These are phyloP conservation scores for Calliphora vomitoria DNA, from an alignment of 2,888 invertebrate genomes.

Conservation along the genomic window DNA sequence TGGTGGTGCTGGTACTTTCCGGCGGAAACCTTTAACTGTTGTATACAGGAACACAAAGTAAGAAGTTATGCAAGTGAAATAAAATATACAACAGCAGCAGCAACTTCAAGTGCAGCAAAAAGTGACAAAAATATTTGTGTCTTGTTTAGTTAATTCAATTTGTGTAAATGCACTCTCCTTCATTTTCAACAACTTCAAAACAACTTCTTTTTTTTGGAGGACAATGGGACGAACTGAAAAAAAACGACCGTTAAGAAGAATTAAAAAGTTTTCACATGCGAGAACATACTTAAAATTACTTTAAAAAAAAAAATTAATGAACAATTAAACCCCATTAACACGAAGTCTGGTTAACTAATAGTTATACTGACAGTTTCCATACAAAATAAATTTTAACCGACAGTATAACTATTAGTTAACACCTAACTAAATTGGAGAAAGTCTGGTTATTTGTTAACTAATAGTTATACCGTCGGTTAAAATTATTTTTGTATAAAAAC, in stretches of 20 bases:
- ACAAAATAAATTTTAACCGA: too few relatives aligned
- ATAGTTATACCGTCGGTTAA: too few relatives aligned
- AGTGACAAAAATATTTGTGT: constrained; percentile 58
- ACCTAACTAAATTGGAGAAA: too few relatives aligned
- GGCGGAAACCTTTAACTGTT: constrained; percentile 50
- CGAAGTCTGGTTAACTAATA: too few relatives aligned
- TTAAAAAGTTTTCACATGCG: neutral
- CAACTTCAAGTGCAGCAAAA: constrained; percentile 24
- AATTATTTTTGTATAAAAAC: too few relatives aligned
- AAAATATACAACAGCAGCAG: constrained; percentile 12
- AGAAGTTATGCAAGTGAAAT: constrained; percentile 14
- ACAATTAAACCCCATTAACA: too few relatives aligned
- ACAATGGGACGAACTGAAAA: neutral
- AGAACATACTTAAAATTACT: neutral
- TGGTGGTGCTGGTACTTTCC: constrained; percentile 25
- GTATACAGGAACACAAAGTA: constrained; percentile 19
- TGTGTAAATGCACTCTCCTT: constrained; percentile 38
- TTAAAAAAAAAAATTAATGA: too few relatives aligned
- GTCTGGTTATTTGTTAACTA: too few relatives aligned
- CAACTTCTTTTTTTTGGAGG: neutral
- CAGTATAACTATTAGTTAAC: too few relatives aligned
- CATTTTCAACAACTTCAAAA: constrained; percentile 21
- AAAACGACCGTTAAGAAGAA: neutral
- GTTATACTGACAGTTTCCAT: too few relatives aligned
- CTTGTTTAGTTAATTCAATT: constrained; percentile 64